Percentiles rank a stretch among this genome's conserved stretches.
Conservation (phyloP, 1,140 invertebrate genomes). For the Phortica variegata region DNA sequence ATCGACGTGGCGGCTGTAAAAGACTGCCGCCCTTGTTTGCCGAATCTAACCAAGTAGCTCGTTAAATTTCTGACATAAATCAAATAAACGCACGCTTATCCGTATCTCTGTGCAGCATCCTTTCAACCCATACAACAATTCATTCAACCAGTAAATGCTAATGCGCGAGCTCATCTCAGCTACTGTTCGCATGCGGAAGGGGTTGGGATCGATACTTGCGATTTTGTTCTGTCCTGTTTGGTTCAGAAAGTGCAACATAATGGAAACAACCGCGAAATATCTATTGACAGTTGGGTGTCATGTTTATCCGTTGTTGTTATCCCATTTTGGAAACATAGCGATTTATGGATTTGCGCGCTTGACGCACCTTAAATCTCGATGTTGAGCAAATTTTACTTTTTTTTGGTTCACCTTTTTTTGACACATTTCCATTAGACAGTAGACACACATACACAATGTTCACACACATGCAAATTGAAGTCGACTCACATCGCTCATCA, state of each 20-base stretch:
- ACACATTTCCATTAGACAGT: slow-evolving; percentile 14
- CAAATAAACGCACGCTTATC: slow-evolving; percentile 53
- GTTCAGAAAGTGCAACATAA: slow-evolving; percentile 51
- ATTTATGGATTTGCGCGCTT: slow-evolving; percentile 42
- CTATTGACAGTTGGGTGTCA: slow-evolving; percentile 58
- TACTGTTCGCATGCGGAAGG: too few species aligned
- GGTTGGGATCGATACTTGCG: too few species aligned
- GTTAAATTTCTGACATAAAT: slow-evolving; percentile 57
- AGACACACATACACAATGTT: slow-evolving; percentile 37
- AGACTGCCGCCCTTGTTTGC: neutral
- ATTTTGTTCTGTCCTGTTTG: too few species aligned
- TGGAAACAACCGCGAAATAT: slow-evolving; percentile 57
- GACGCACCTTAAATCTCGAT: neutral
- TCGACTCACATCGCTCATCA: slow-evolving; percentile 7
- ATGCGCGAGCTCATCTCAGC: too few species aligned
- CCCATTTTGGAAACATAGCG: slow-evolving; percentile 56
- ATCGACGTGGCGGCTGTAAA: neutral
- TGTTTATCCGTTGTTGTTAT: slow-evolving; percentile 56
- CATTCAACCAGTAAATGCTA: too few species aligned
- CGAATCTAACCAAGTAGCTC: slow-evolving; percentile 29
- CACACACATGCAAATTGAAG: slow-evolving; percentile 25
- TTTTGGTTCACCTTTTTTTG: too few species aligned
- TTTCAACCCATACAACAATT: too few species aligned
- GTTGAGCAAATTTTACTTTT: neutral
- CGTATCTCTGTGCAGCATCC: slow-evolving; percentile 4